Evolutionary conservation across 1,140 invertebrate species (phyloP), one percentile per base, ranked within the genome.

Genomic region (Drosophila nikananu): DNA sequence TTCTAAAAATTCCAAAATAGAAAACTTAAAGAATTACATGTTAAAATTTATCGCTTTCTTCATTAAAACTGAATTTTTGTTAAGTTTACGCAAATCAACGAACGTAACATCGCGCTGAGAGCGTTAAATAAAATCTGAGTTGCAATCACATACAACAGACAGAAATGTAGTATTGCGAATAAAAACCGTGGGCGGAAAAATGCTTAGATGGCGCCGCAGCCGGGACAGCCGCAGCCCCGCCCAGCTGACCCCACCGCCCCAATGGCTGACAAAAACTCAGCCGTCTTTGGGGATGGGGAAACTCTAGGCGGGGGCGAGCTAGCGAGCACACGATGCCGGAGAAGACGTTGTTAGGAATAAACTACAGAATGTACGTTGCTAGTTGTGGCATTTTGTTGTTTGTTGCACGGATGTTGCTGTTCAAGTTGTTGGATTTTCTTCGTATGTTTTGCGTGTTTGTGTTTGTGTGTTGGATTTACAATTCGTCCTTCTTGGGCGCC

Each of bases 351-450:
- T 44, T 62, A 49, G 39, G 65, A 72, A 81, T 91, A 89, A 89
- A 91, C 81, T 89, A 89, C 82, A 90, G 86, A 90, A 91, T 90
- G 86, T 90, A 89, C 86, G 86, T 90, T 90, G 76, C 86, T 78
- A 79, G 77, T 80, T 90, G 81, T 90, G 80, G 57, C 77, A 68
- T 71, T 51, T 57, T 77, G 66, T 44, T 81, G 57, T 67, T 66
- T 77, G 62, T 60, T 80, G 51, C 79, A 72, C 67, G 70, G 70
- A 73, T 81, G 55, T 89, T 84, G 61, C 59, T 78, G 67, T 63
- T 82, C 70, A 51, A 74, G 63, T 63, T 83, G 62, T 83, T 83
- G 72, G 81, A 73, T 86, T 65, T 79, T 57, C 52, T 57, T 57
- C 54, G 54, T 55, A 17, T 55, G 49, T 77, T 57, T 52, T 80